Percentiles rank a stretch among this genome's conserved stretches.
These are phyloP conservation scores for Trematocara macrostoma DNA, from an alignment of 2,113 vertebrate species.

Conservation along the genomic window DNA sequence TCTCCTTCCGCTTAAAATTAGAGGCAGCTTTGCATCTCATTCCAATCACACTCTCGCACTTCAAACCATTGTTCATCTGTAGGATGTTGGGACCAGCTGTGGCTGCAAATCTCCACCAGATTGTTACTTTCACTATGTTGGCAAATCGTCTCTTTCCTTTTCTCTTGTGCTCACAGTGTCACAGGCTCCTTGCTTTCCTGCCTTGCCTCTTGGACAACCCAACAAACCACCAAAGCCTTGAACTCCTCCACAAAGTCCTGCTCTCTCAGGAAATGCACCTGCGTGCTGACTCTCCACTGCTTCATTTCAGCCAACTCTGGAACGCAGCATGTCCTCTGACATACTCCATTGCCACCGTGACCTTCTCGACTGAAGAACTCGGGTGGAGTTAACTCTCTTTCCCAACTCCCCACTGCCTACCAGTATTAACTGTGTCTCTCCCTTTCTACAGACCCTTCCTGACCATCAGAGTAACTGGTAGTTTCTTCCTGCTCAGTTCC, in stretches of 20 bases:
- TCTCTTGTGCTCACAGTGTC: neutral
- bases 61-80: neutral
- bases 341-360: neutral
- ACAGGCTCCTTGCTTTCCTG: neutral
- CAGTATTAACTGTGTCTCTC: neutral
- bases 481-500: neutral
- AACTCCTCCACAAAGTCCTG: neutral
- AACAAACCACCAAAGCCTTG: accelerated
- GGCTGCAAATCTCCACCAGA: neutral
- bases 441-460: neutral
- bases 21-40: neutral
- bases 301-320: neutral
- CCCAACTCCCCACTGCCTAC: neutral
- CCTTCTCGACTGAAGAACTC: neutral
- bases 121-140: neutral
- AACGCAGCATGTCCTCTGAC: neutral
- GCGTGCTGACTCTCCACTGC: neutral
- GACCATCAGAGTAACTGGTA: neutral
- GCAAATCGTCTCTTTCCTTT: neutral
- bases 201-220: neutral
- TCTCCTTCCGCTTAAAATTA: accelerated
- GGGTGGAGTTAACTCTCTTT: neutral
- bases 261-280: too few species aligned
- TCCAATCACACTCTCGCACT: neutral
- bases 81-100: neutral